Conservation (phyloP, 2,797 vertebrate genomes). For the Syndactyla subalaris region DNA sequence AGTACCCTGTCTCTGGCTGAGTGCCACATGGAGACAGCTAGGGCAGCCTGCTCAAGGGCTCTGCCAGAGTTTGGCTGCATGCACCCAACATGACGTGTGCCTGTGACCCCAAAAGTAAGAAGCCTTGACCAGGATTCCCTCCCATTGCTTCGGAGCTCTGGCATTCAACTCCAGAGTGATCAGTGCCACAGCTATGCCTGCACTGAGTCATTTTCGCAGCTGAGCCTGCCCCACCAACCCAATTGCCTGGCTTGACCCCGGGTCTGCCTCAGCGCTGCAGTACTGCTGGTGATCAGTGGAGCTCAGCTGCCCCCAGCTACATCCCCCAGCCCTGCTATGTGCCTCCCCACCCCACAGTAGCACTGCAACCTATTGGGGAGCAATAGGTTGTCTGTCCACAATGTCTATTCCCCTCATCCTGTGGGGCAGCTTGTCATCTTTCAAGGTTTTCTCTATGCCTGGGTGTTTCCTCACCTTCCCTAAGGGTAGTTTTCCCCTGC, state of each 20-base stretch:
- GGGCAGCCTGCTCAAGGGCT: background rate
- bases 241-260: rapidly evolving
- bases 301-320: background rate
- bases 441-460: background rate
- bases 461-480: background rate
- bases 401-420: rapidly evolving
- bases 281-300: rapidly evolving
- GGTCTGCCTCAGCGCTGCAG: background rate
- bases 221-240: background rate
- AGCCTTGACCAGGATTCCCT: background rate
- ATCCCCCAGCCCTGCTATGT: background rate
- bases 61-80: background rate
- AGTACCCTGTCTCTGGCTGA: background rate
- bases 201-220: rapidly evolving
- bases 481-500: background rate
- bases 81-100: rapidly evolving
- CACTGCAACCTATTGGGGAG: rapidly evolving
- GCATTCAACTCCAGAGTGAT: background rate
- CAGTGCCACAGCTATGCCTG: rapidly evolving
- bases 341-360: background rate
- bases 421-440: background rate
- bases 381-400: background rate
- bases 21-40: background rate
- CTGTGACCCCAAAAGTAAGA: background rate
- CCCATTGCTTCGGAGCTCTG: background rate